These are phyloP conservation scores for Syngnathus typhle DNA, from an alignment of 2,113 vertebrate genomes.

Conservation along the genomic window DNA sequence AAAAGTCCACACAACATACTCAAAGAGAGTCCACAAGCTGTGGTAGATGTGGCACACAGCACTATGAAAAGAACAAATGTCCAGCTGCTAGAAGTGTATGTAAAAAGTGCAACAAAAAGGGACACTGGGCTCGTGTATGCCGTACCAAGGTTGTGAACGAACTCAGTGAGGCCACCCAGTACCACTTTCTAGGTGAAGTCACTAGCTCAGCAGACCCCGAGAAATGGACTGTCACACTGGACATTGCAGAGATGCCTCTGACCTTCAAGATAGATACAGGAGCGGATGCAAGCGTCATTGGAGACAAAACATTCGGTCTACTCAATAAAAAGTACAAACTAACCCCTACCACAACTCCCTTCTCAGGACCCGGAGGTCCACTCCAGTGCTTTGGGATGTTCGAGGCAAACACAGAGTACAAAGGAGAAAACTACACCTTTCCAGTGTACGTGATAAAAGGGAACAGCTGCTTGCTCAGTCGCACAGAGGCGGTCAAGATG, in stretches of 20 bases:
- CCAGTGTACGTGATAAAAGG: slow-evolving; percentile 13
- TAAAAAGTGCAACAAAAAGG: background rate
- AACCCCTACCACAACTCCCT: background rate
- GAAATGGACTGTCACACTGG: background rate
- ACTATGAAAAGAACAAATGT: background rate
- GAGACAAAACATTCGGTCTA: too few relatives aligned
- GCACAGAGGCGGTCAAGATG: background rate
- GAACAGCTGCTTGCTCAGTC: slow-evolving; percentile 1
- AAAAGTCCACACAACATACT: background rate
- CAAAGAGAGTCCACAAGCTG: background rate
- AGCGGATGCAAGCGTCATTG: background rate
- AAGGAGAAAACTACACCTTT: background rate
- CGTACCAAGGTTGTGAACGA: background rate
- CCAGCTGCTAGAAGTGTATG: background rate
- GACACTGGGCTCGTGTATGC: background rate
- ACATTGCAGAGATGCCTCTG: background rate
- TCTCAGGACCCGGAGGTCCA: background rate
- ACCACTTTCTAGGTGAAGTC: background rate
- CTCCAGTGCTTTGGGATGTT: background rate
- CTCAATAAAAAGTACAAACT: too few relatives aligned
- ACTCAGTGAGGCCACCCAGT: background rate
- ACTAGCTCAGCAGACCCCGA: background rate
- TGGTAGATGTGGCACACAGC: background rate
- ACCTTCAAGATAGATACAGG: background rate
- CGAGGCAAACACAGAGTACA: background rate